phyloP scores from a whole-genome alignment of 2,113 vertebrate genomes.

The Archilochus colubris region DNA sequence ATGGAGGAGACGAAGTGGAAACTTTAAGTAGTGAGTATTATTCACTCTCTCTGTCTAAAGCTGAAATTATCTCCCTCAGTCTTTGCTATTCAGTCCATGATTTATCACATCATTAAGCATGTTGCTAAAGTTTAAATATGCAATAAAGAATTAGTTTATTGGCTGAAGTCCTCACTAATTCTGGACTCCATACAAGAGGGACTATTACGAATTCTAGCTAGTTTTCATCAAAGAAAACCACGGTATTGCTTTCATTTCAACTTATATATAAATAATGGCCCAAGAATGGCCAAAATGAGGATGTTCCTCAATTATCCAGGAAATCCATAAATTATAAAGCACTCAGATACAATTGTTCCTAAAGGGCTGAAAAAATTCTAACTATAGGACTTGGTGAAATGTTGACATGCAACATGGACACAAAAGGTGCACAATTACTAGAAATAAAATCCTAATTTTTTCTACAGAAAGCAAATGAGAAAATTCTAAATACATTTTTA shows the following conservation, averaged over 20 bases:
- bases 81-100: not conserved
- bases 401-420: not conserved
- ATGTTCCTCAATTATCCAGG: not conserved
- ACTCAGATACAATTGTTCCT: not conserved
- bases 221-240: not conserved
- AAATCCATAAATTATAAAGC: not conserved
- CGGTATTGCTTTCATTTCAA: not conserved
- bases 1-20: not conserved
- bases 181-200: not conserved
- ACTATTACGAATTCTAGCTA: not conserved
- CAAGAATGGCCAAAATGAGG: not conserved
- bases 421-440: not conserved
- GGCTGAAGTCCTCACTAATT: not conserved
- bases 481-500: not conserved
- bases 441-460: not conserved
- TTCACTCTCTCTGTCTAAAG: not conserved
- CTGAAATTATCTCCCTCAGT: not conserved
- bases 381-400: not conserved
- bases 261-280: not conserved
- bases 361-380: not conserved
- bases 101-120: not conserved
- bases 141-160: not conserved
- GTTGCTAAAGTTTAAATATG: not conserved
- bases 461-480: not conserved
- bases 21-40: not conserved